Evolutionary conservation across 1,140 invertebrate species (phyloP).

Genomic region (Sweltsa coloradensis): DNA sequence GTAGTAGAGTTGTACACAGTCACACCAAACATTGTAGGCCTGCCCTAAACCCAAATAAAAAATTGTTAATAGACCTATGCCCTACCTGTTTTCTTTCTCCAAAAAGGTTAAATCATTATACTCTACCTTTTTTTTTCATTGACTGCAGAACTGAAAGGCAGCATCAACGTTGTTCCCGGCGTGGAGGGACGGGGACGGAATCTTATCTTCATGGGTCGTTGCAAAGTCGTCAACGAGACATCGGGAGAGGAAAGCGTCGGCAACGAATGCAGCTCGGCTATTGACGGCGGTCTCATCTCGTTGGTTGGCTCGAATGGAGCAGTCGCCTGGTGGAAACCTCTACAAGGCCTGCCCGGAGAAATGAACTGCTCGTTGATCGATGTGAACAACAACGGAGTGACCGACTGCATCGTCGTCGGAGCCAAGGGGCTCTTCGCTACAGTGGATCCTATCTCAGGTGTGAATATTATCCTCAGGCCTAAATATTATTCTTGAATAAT

Average conservation of each 20-base stretch:
- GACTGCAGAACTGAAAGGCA: conserved; percentile 46
- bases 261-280: conserved; percentile 15
- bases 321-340: conserved; percentile 48
- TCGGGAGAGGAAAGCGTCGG: conserved; percentile 26
- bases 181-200: conserved; percentile 43
- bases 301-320: conserved; percentile 47
- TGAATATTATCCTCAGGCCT: too few species aligned
- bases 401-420: conserved; percentile 58
- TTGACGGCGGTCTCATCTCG: conserved; percentile 39
- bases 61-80: too few species aligned
- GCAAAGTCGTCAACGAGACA: conserved; percentile 39
- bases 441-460: conserved; percentile 52
- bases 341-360: conserved; percentile 45
- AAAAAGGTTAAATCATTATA: too few species aligned
- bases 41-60: too few species aligned
- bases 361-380: conserved; percentile 59
- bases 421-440: conserved; percentile 50
- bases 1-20: too few species aligned
- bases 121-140: conserved; percentile 15
- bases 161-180: conserved; percentile 51
- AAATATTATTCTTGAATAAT: too few species aligned
- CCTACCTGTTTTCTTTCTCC: too few species aligned
- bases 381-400: conserved; percentile 49
- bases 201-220: conserved; percentile 54
- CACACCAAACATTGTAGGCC: too few species aligned